Percentiles rank a stretch among this genome's conserved stretches.
phyloP scores from a whole-genome alignment of 2,797 vertebrate genomes.

The Pangasius larnaudii region DNA sequence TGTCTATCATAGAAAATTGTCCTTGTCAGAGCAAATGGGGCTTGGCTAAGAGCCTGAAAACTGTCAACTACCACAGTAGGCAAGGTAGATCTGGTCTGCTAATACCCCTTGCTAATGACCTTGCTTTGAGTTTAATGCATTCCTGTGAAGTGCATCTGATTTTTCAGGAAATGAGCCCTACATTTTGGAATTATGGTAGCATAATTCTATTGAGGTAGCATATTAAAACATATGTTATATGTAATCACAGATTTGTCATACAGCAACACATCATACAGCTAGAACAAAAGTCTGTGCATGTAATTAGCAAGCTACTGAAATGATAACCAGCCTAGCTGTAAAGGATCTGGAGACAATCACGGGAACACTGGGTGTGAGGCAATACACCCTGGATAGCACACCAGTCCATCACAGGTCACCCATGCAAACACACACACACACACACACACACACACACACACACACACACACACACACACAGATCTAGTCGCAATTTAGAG shows the following conservation, averaged over 20 bases:
- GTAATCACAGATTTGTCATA: neutral
- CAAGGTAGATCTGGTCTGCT: slow-evolving; percentile 20
- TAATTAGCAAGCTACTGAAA: neutral
- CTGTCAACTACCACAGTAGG: neutral
- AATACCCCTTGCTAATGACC: slow-evolving; percentile 15
- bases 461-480: too few species aligned
- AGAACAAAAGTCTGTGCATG: neutral
- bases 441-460: neutral
- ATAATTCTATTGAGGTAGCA: neutral
- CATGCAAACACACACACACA: neutral
- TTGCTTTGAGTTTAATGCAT: neutral
- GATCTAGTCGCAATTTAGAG: neutral
- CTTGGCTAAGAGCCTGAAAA: slow-evolving; percentile 6
- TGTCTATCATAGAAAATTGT: slow-evolving; percentile 1
- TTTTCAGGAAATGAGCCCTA: neutral
- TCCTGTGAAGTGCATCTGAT: neutral
- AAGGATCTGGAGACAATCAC: neutral
- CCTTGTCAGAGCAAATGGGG: neutral
- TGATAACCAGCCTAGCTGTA: neutral
- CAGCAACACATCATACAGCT: neutral
- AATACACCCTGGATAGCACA: neutral
- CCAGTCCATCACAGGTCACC: neutral
- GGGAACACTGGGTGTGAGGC: neutral
- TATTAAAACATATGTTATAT: neutral
- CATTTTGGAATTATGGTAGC: too few species aligned